phyloP scores from a whole-genome alignment of 2,797 vertebrate genomes.

The Anniella stebbinsi region DNA sequence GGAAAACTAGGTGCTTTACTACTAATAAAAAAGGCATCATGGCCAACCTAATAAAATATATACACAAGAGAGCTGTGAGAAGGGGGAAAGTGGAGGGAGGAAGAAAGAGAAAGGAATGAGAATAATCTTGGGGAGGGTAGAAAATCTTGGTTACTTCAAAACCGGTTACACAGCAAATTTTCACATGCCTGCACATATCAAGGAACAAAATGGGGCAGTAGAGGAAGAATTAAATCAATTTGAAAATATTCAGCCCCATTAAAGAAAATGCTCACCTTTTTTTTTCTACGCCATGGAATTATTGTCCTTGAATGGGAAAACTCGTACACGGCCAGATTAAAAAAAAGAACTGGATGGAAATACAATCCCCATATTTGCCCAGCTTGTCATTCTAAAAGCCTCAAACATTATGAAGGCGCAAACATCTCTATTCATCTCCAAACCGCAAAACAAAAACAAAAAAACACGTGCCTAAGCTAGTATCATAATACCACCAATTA shows the following conservation, averaged over 20 bases:
- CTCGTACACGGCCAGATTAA: background rate
- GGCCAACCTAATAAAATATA: background rate
- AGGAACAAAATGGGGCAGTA: background rate
- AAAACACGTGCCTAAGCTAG: background rate
- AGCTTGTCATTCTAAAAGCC: slow-evolving; percentile 28
- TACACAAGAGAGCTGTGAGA: background rate
- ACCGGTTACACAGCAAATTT: background rate
- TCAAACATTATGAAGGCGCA: slow-evolving; percentile 26
- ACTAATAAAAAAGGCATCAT: background rate
- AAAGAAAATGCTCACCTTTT: background rate
- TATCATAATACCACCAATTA: slow-evolving; percentile 23
- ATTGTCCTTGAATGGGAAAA: background rate
- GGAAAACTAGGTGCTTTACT: background rate
- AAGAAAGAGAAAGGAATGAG: background rate
- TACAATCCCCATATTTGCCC: slow-evolving; percentile 28
- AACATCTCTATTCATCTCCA: slow-evolving; percentile 4
- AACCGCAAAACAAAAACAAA: background rate
- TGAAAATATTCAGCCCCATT: background rate
- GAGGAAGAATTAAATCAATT: background rate
- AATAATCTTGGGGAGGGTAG: background rate
- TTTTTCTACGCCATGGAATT: background rate
- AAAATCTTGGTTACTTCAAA: background rate
- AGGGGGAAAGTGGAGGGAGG: background rate
- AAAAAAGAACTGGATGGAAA: slow-evolving; percentile 15
- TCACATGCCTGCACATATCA: background rate